Percentiles rank a stretch among this genome's conserved stretches.
These are phyloP conservation scores for Rana temporaria DNA, from an alignment of 2,113 vertebrate species.

Conservation along the genomic window DNA sequence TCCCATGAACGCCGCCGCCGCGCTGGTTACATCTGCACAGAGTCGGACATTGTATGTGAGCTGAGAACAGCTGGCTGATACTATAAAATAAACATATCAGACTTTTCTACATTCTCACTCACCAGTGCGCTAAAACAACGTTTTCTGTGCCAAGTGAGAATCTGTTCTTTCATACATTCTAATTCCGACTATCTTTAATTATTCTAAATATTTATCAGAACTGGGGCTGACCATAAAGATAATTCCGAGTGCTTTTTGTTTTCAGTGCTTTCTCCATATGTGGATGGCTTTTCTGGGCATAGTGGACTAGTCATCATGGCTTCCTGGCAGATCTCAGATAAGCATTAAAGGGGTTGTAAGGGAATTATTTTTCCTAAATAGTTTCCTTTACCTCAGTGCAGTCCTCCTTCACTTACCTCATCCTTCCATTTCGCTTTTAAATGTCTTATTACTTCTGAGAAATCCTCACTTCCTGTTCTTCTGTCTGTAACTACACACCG, in stretches of 20 bases:
- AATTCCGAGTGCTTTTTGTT: slow-evolving; percentile 1
- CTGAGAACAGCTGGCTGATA: slow-evolving; percentile 38
- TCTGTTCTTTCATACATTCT: slow-evolving; percentile 28
- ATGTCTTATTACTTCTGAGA: no score
- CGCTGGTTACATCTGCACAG: background rate
- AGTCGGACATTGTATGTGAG: background rate
- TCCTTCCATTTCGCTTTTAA: no score
- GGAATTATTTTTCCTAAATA: no score
- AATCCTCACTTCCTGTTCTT: no score
- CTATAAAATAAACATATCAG: slow-evolving; percentile 32
- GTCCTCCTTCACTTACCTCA: no score
- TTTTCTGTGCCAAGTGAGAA: slow-evolving; percentile 3
- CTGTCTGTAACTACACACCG: no score
- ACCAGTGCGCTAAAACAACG: slow-evolving; percentile 34
- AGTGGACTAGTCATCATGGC: slow-evolving; percentile 10
- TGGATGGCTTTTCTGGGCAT: slow-evolving; percentile 4
- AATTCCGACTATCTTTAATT: slow-evolving; percentile 29
- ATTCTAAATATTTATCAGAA: slow-evolving; percentile 37
- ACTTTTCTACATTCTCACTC: slow-evolving; percentile 17
- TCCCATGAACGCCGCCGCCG: background rate
- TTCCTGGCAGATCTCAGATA: slow-evolving; percentile 14
- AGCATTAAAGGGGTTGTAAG: no score
- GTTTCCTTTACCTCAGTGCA: no score
- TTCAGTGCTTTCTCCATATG: background rate
- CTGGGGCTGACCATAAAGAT: slow-evolving; percentile 22